Conservation (phyloP, 2,113 vertebrate species). For the Platysteira castanea region DNA sequence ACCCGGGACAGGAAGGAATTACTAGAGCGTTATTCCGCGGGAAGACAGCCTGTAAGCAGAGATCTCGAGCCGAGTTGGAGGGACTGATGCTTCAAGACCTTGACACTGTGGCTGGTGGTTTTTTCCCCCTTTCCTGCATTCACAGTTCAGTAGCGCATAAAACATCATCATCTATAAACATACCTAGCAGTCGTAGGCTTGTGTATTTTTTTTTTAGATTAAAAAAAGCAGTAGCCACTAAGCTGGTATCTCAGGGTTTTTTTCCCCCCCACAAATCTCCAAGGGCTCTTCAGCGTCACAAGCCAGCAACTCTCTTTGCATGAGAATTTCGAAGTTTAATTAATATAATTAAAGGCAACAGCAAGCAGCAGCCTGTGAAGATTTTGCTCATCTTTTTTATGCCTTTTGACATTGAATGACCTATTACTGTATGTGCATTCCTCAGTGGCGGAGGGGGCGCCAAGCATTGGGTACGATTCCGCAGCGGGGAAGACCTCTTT, state of each 20-base stretch:
- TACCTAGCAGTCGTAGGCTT: conserved; percentile 65
- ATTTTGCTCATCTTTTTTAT: conserved; percentile 89
- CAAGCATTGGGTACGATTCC: conserved; percentile 44
- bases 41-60: conserved; percentile 80
- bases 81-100: conserved; percentile 79
- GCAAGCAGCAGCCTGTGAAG: conserved; percentile 96
- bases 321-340: conserved; percentile 93
- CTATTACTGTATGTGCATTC: conserved; percentile 76
- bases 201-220: conserved; percentile 45
- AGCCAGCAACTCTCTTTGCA: conserved; percentile 79
- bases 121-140: conserved; percentile 62
- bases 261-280: conserved; percentile 64
- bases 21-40: conserved; percentile 87
- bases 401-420: conserved; percentile 95
- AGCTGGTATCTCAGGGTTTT: conserved; percentile 73
- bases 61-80: conserved; percentile 73
- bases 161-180: conserved; percentile 77
- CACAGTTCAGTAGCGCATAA: conserved; percentile 76
- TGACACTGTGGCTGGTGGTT: conserved; percentile 74
- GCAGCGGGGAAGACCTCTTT: conserved; percentile 71
- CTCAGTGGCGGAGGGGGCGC: conserved; percentile 68
- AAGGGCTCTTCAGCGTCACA: conserved; percentile 79
- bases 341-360: conserved; percentile 98
- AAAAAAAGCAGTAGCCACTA: conserved; percentile 71
- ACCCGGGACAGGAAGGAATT: conserved; percentile 80